Percentiles rank a stretch among this genome's conserved stretches.
Evolutionary conservation across 2,113 vertebrate species (phyloP).

Genomic region (Donacobius atricapilla): DNA sequence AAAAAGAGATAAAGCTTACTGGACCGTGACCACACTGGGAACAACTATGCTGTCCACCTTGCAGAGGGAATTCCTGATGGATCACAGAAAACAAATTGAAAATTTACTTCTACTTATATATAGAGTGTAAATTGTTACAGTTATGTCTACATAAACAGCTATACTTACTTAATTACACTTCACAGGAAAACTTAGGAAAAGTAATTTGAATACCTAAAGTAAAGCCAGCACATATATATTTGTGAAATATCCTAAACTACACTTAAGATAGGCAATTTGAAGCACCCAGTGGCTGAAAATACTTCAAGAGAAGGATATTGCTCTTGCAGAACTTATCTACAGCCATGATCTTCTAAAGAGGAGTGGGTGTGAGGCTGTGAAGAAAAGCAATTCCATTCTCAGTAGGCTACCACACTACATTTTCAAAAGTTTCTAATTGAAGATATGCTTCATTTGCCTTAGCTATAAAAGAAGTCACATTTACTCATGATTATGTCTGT

Average conservation of each 20-base stretch:
- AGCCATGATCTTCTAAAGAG: constrained; percentile 57
- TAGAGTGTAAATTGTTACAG: background rate
- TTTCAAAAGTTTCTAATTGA: constrained; percentile 82
- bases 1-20: background rate
- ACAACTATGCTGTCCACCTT: background rate
- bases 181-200: background rate
- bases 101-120: background rate
- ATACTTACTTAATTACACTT: background rate
- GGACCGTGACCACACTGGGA: background rate
- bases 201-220: background rate
- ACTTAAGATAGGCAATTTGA: constrained; percentile 42
- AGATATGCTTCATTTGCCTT: constrained; percentile 79
- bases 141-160: background rate
- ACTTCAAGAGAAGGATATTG: constrained; percentile 60
- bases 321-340: constrained; percentile 59
- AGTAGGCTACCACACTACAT: constrained; percentile 77
- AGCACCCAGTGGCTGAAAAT: constrained; percentile 54
- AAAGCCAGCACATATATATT: background rate
- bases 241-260: background rate
- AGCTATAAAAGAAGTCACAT: constrained; percentile 71
- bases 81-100: background rate
- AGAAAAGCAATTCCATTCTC: constrained; percentile 81
- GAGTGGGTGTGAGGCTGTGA: constrained; percentile 69
- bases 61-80: background rate
- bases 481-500: constrained; percentile 73